Percentiles rank a stretch among this genome's conserved stretches.
phyloP scores from a whole-genome alignment of 2,888 invertebrate species.

The Tipula unca region DNA sequence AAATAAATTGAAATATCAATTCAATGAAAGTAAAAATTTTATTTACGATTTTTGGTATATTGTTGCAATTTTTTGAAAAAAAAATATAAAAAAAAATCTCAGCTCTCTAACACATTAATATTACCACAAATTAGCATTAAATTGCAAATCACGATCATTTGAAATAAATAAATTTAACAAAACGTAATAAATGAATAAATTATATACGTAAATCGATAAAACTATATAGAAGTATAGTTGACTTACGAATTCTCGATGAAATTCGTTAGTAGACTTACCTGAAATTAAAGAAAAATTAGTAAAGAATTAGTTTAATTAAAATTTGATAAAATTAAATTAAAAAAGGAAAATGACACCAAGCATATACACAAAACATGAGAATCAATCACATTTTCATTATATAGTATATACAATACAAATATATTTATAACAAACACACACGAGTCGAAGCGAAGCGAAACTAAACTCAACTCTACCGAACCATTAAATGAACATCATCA shows the following conservation, averaged over 20 bases:
- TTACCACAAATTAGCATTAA: background rate
- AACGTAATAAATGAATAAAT: background rate
- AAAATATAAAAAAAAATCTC: no score
- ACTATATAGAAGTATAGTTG: no score
- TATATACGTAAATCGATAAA: background rate
- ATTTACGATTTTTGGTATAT: background rate
- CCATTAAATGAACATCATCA: background rate
- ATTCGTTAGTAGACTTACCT: background rate
- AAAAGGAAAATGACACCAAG: background rate
- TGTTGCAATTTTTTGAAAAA: background rate
- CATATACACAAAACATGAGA: background rate
- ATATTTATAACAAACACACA: background rate
- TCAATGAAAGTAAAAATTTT: background rate
- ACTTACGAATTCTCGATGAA: background rate
- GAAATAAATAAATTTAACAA: background rate
- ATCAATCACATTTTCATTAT: background rate
- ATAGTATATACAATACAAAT: no score
- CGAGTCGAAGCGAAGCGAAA: background rate
- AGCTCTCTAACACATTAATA: background rate
- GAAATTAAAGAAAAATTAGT: background rate
- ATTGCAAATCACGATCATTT: background rate
- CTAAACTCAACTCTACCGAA: background rate
- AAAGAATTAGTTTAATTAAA: background rate
- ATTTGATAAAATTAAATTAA: background rate
- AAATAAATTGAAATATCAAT: background rate